phyloP scores from a whole-genome alignment of 2,797 vertebrate genomes.

The Sandelia bainsii region DNA sequence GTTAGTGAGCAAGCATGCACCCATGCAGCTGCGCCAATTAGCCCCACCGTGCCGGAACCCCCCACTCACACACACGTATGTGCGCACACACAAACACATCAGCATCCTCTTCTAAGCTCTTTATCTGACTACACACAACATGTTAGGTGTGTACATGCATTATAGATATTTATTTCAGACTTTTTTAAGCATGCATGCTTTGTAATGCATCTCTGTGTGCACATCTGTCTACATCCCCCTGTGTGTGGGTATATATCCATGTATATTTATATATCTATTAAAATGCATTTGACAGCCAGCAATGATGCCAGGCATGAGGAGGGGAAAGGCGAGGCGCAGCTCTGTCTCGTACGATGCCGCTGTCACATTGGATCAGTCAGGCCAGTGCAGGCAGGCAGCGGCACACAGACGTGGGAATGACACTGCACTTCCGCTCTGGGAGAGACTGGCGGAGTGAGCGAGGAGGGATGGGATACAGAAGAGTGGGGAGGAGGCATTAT shows the following conservation, averaged over 20 bases:
- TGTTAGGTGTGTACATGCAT: constrained; percentile 32
- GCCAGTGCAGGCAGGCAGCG: constrained; percentile 50
- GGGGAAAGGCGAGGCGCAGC: constrained; percentile 51
- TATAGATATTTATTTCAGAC: not conserved
- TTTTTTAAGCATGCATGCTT: constrained; percentile 18
- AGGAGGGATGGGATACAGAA: constrained; percentile 21
- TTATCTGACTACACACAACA: constrained; percentile 43
- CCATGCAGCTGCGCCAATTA: constrained; percentile 80
- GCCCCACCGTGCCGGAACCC: constrained; percentile 51
- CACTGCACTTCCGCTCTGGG: constrained; percentile 70
- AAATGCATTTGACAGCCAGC: constrained; percentile 64
- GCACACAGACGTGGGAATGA: constrained; percentile 65
- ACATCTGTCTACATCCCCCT: constrained; percentile 1
- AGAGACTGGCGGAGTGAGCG: constrained; percentile 18
- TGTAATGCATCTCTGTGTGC: not conserved
- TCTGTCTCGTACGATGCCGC: constrained; percentile 64
- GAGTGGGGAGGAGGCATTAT: not conserved
- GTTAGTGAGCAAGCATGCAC: constrained; percentile 66
- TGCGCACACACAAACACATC: not conserved
- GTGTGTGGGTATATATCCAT: constrained; percentile 6
- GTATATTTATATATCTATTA: constrained; percentile 16
- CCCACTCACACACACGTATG: constrained; percentile 23
- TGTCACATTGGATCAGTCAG: constrained; percentile 80
- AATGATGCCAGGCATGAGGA: constrained; percentile 56
- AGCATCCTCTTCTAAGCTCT: constrained; percentile 36